Conservation (phyloP, 2,113 vertebrate species). For the Serilophus lunatus region DNA sequence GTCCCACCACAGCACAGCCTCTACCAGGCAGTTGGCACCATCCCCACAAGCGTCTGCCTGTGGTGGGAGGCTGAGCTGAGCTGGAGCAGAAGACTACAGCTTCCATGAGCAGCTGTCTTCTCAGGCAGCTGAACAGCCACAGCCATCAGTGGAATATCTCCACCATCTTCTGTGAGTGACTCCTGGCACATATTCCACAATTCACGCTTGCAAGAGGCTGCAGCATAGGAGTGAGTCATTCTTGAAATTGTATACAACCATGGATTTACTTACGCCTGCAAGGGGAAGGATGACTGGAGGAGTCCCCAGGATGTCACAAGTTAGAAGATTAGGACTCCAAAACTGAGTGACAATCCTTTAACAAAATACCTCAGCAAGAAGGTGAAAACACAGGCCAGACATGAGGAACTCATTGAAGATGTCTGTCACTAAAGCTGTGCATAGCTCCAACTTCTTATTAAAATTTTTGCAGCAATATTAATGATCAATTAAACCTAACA, state of each 20-base stretch:
- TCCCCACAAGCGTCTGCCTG: background rate
- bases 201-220: background rate
- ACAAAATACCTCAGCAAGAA: background rate
- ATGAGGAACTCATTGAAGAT: background rate
- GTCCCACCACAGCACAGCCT: background rate
- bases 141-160: background rate
- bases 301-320: background rate
- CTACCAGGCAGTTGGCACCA: background rate
- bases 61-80: fast-evolving
- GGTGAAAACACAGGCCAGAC: background rate
- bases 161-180: background rate
- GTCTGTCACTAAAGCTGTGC: background rate
- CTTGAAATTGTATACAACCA: background rate
- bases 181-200: background rate
- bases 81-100: background rate
- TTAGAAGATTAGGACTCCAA: background rate
- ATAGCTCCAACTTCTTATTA: background rate
- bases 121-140: background rate
- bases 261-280: background rate
- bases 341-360: background rate
- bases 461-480: background rate
- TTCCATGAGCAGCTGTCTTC: background rate
- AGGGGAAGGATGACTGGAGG: background rate
- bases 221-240: background rate
- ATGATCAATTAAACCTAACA: background rate